phyloP scores from a whole-genome alignment of 2,113 vertebrate species.

The Oryzias melastigma region DNA sequence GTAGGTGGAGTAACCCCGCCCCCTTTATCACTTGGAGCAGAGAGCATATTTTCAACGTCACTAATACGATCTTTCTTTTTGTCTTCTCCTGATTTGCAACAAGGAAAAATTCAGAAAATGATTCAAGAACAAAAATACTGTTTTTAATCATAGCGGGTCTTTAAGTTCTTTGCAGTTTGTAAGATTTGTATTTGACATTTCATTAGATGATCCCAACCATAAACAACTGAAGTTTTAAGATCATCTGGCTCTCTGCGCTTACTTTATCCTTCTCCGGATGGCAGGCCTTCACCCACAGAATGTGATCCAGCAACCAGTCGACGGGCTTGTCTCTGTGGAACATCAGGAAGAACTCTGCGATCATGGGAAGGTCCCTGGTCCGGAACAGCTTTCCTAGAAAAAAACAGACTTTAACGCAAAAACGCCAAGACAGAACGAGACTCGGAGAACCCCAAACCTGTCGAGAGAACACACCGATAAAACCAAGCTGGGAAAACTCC shows the following conservation, averaged over 20 bases:
- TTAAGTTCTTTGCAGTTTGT: too few relatives aligned
- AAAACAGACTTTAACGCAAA: neutral
- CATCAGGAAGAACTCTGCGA: conserved; percentile 94
- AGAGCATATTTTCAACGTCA: too few relatives aligned
- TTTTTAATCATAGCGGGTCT: too few relatives aligned
- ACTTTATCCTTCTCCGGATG: conserved; percentile 90
- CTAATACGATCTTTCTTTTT: too few relatives aligned
- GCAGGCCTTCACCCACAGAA: conserved; percentile 96
- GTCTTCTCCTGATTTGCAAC: too few relatives aligned
- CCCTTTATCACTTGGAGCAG: too few relatives aligned
- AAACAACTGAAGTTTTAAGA: too few relatives aligned
- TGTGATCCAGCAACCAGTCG: conserved; percentile 94
- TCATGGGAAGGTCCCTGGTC: conserved; percentile 85
- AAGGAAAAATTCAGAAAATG: too few relatives aligned
- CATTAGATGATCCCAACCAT: too few relatives aligned
- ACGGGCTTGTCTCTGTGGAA: conserved; percentile 97
- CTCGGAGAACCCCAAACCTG: neutral
- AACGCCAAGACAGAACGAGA: neutral
- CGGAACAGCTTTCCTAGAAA: conserved; percentile 88
- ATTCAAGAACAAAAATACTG: too few relatives aligned
- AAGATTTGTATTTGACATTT: too few relatives aligned
- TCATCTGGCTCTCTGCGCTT: neutral
- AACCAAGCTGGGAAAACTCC: conserved; percentile 94
- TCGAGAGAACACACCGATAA: conserved; percentile 82
- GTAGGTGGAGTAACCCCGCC: too few relatives aligned